phyloP scores from a whole-genome alignment of 1,140 invertebrate species.

The Leptoteleia sp. region DNA sequence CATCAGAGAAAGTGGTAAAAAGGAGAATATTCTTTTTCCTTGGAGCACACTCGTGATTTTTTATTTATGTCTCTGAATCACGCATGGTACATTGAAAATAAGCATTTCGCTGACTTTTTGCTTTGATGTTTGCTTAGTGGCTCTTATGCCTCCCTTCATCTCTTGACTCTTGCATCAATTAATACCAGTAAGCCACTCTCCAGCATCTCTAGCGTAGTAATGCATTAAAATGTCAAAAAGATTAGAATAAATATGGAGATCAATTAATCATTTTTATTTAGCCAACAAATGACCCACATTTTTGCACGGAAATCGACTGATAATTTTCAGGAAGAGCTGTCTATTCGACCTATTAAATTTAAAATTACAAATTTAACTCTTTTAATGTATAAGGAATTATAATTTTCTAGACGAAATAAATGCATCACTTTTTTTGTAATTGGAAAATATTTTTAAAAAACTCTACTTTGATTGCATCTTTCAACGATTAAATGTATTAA shows the following conservation, averaged over 20 bases:
- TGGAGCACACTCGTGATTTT: slow-evolving; percentile 55
- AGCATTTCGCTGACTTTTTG: slow-evolving; percentile 68
- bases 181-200: slow-evolving; percentile 58
- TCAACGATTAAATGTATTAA: no score
- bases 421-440: no score
- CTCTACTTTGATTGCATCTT: no score
- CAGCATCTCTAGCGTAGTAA: slow-evolving; percentile 62
- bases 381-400: no score
- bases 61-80: slow-evolving; percentile 66
- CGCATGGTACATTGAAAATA: slow-evolving; percentile 70
- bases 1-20: slow-evolving; percentile 49
- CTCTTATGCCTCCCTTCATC: slow-evolving; percentile 63
- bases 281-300: slow-evolving; percentile 5
- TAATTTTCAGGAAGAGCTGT: no score
- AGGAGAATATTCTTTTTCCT: slow-evolving; percentile 63
- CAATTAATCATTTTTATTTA: slow-evolving; percentile 24
- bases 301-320: no score
- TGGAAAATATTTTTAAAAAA: no score
- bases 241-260: slow-evolving; percentile 24
- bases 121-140: slow-evolving; percentile 74
- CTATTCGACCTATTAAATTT: no score
- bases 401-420: no score
- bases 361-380: no score
- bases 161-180: slow-evolving; percentile 67
- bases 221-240: slow-evolving; percentile 56